phyloP scores from a whole-genome alignment of 2,113 vertebrate species.

The Nyctereutes procyonoides region DNA sequence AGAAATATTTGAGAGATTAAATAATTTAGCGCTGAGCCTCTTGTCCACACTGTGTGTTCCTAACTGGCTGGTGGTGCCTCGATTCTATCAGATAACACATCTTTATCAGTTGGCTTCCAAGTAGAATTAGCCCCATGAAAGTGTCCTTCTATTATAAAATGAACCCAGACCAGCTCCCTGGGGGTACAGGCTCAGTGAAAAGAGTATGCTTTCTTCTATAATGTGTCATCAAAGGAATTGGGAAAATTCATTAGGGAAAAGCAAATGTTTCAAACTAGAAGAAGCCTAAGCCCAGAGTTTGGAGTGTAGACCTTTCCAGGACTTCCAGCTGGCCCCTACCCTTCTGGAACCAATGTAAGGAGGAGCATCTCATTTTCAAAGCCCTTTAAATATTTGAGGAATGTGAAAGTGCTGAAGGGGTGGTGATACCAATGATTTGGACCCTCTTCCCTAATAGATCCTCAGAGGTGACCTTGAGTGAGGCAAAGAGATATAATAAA shows the following conservation, averaged over 20 bases:
- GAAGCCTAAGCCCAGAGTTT: neutral
- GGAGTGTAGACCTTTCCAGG: neutral
- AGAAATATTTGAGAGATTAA: slow-evolving; percentile 26
- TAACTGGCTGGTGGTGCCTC: neutral
- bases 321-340: neutral
- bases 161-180: neutral
- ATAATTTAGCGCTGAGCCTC: neutral
- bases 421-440: neutral
- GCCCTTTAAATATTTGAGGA: slow-evolving; percentile 20
- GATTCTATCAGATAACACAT: neutral
- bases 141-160: neutral
- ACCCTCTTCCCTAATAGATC: neutral
- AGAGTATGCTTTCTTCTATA: neutral
- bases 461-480: neutral
- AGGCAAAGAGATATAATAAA: slow-evolving; percentile 34
- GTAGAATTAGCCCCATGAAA: neutral
- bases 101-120: neutral
- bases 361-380: neutral
- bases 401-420: neutral
- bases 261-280: neutral
- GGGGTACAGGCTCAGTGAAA: neutral
- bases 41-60: neutral
- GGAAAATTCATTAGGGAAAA: neutral
- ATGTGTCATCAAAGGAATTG: neutral
- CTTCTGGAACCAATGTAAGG: neutral